A percentile compares a stretch with the other conserved stretches of the same genome.
phyloP scores from a whole-genome alignment of 2,797 vertebrate genomes.

The Anableps anableps region DNA sequence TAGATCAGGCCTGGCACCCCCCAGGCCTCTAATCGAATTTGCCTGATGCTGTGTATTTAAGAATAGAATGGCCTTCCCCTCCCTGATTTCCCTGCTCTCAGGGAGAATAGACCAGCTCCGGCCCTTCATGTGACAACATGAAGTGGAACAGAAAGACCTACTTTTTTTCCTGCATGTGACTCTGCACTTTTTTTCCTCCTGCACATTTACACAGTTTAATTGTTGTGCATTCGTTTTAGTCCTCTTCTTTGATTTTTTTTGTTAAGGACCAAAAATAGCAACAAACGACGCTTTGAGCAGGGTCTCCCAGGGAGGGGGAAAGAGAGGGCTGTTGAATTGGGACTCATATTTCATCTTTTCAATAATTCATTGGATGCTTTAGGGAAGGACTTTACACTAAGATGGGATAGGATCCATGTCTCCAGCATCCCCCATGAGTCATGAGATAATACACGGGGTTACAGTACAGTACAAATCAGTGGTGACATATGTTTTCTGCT shows the following conservation, averaged over 20 bases:
- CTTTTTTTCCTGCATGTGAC: slow-evolving; percentile 52
- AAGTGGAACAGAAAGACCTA: slow-evolving; percentile 48
- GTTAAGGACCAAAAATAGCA: slow-evolving; percentile 34
- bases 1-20: slow-evolving; percentile 79
- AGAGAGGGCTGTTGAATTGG: slow-evolving; percentile 58
- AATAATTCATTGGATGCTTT: slow-evolving; percentile 76
- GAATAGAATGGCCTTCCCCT: slow-evolving; percentile 76
- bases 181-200: slow-evolving; percentile 55
- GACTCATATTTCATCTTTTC: slow-evolving; percentile 71
- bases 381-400: slow-evolving; percentile 61
- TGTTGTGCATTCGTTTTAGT: slow-evolving; percentile 28
- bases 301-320: slow-evolving; percentile 64
- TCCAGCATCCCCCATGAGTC: slow-evolving; percentile 64
- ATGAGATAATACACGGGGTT: slow-evolving; percentile 44
- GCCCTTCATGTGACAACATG: slow-evolving; percentile 56
- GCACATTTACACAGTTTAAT: slow-evolving; percentile 40
- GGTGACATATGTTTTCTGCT: slow-evolving; percentile 62
- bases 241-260: slow-evolving; percentile 10
- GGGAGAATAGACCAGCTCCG: slow-evolving; percentile 53
- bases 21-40: slow-evolving; percentile 81
- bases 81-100: slow-evolving; percentile 73
- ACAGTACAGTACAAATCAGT: slow-evolving; percentile 57
- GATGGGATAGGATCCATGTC: slow-evolving; percentile 59
- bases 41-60: slow-evolving; percentile 83
- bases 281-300: slow-evolving; percentile 48